Evolutionary conservation across 2,888 invertebrate species (phyloP), one percentile per base, ranked within the genome.

Genomic region (Sesia apiformis): DNA sequence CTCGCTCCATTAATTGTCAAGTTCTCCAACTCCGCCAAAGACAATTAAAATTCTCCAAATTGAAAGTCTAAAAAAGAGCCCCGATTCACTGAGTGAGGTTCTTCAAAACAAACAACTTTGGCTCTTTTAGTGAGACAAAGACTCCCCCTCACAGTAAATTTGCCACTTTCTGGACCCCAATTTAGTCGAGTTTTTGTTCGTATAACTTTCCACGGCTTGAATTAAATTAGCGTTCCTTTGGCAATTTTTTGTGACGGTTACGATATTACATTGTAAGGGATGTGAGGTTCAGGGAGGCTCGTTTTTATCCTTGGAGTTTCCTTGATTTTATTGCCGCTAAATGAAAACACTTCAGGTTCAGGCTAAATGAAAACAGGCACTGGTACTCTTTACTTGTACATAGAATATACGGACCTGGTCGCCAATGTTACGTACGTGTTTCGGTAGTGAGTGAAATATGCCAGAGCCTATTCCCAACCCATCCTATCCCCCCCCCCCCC

Each of bases 161-260:
- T 50, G 50, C 50, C 50, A 50, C 50, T 50, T 50, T 50, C 50
- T 50, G 50, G 50, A 50, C 50, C 50, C 50, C 50, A 50, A 50
- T 50, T 50, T 50, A 38, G 39, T 7, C 38, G 39, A 50, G 50
- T 50, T 50, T 50, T 50, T 50, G 39, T 50, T 7, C 38, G 50
- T 38, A 38, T 50, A 50, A 50, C 50, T 50, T 50, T 50, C 38
- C 39, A 38, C 50, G 39, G 39, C 50, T 50, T 39, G 50, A 50
- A 50, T 50, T 50, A 50, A 50, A 50, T 50, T 50, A 50, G 50
- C 8, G 39, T 38, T 39, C 50, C 38, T 38, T 38, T 38, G 50
- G 7, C 50, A 39, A 38, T 50, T 50, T 50, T 50, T 50, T 46
- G 46, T 46, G 23, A 5, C 46, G 23, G 46, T 46, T 23, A 8